Evolutionary conservation across 2,888 invertebrate genomes (phyloP).

Genomic region (Nymphalis polychloros): DNA sequence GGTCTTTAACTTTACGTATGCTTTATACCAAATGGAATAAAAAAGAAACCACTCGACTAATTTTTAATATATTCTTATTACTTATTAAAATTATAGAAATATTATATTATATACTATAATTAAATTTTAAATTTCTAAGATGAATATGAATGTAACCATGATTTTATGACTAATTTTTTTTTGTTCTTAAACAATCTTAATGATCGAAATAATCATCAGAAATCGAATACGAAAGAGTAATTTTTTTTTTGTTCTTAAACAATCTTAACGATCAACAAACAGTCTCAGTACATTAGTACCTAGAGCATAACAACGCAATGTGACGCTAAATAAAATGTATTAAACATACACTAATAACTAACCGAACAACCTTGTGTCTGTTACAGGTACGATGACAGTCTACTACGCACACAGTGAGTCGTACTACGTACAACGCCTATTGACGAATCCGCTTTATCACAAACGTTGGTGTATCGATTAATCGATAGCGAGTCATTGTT

Average conservation of each 20-base stretch:
- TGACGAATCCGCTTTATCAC: slow-evolving; percentile 50
- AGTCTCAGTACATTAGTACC: slow-evolving; percentile 30
- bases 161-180: not conserved
- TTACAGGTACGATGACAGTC: slow-evolving; percentile 77
- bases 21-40: too few relatives aligned
- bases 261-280: slow-evolving; percentile 10
- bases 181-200: not conserved
- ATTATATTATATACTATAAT: too few relatives aligned
- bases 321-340: slow-evolving; percentile 31
- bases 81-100: too few relatives aligned
- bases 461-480: slow-evolving; percentile 12
- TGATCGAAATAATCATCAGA: too few relatives aligned
- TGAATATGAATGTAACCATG: too few relatives aligned
- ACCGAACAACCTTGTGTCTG: slow-evolving; percentile 40
- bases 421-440: slow-evolving; percentile 59
- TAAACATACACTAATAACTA: slow-evolving; percentile 36
- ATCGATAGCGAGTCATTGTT: slow-evolving; percentile 6
- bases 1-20: too few relatives aligned
- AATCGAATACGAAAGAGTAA: too few relatives aligned
- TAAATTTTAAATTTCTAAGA: too few relatives aligned
- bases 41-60: too few relatives aligned
- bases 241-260: not conserved
- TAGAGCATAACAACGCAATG: slow-evolving; percentile 28
- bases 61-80: too few relatives aligned
- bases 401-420: slow-evolving; percentile 74